Evolutionary conservation across 2,888 invertebrate genomes (phyloP), one percentile per base, ranked within the genome.

Genomic region (Caenorhabditis wallacei): DNA sequence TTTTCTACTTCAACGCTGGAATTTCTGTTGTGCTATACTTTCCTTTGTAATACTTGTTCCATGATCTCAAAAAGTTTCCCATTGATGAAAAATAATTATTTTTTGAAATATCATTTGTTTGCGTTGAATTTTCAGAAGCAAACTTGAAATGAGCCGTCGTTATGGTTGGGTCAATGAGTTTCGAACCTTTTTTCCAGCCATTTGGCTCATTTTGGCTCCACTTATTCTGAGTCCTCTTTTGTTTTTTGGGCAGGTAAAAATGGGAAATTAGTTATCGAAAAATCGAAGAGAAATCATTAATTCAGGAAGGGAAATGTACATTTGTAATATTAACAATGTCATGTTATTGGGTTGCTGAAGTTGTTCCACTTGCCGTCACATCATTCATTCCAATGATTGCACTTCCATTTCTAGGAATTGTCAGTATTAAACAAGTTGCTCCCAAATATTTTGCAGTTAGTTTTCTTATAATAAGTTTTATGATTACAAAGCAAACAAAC

Each of bases 291-390:
- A 7, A 22, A 10, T 1, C 30, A 11, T 13, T n/a, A 18, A 30
- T 82, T 30, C 37, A 84, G 81, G 76, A 66, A 16, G 82, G 80
- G 13, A 84, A 83, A 80, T 89, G 89, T 74, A 84, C 80, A 37
- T 89, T 84, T 64, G 88, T 85, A 11, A 86, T 88, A 24, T 63
- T 87, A 24, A 70, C 88, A 20, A 86, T 88, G 85, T 87, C 88
- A 4, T 85, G 85, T 63, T 89, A 84, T 74, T 88, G 89, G 89
- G 85, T 89, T 24, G 79, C 84, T 1, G 88, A 89, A 54, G 85
- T 88, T 13, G 83, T 89, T 18, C 88, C 89, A 10, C 71, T 89
- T 11, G 88, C 88, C 0, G 86, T 89, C n/a, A 88, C 88, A 0
- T 82, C 89, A 11, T 83, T 89, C 30, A 75, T 89, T 22, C 89